Conservation (phyloP, 1,140 invertebrate species). For the Ceratitis capitata region DNA sequence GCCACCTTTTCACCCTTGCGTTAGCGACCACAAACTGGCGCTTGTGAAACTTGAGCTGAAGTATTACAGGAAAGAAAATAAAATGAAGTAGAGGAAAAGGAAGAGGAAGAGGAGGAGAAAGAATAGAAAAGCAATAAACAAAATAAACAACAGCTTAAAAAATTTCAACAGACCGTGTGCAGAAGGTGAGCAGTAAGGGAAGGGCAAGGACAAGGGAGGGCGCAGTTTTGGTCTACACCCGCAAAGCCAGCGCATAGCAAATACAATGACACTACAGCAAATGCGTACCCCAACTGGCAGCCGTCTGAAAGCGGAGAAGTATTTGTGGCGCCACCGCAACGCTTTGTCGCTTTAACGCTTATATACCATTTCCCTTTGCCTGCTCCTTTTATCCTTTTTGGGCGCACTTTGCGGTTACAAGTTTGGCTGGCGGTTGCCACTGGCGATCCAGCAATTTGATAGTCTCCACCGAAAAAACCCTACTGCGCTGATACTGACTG, state of each 20-base stretch:
- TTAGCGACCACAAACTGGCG: neutral
- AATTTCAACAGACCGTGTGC: neutral
- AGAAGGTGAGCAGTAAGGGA: neutral
- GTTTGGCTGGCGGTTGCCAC: neutral
- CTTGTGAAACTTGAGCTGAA: neutral
- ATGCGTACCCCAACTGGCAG: neutral
- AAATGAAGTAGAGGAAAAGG: neutral
- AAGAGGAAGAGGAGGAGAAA: too few relatives aligned
- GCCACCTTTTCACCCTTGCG: neutral
- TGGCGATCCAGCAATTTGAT: neutral
- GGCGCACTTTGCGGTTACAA: neutral
- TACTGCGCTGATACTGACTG: too few relatives aligned
- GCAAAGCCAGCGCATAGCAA: too few relatives aligned
- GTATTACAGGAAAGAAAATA: neutral
- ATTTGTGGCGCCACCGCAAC: constrained; percentile 1
- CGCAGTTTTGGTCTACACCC: too few relatives aligned
- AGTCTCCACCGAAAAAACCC: neutral
- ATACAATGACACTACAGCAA: neutral
- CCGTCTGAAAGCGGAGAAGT: neutral
- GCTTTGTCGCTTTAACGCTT: constrained; percentile 8
- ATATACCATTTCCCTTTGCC: neutral
- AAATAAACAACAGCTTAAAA: neutral
- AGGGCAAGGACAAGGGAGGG: neutral
- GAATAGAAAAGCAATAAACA: constrained; percentile 5
- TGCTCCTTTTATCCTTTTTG: too few relatives aligned